Evolutionary conservation across 2,888 invertebrate genomes (phyloP).

Genomic region (Clepsis dumicolana): DNA sequence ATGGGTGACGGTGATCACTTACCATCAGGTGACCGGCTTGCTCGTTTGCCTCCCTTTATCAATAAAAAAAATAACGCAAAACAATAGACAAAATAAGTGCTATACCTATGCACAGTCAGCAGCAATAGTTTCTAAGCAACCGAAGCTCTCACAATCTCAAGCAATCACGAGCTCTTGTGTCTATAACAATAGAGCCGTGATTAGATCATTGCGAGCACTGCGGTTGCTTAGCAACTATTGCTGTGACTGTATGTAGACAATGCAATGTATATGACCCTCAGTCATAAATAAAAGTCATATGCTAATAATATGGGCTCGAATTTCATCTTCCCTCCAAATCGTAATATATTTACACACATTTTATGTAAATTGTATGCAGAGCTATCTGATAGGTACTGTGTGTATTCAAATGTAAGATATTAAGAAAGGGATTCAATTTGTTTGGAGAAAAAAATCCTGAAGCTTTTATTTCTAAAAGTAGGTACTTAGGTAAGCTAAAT

Average conservation of each 20-base stretch:
- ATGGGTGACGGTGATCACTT: no score
- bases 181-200: no score
- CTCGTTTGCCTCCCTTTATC: no score
- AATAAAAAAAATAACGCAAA: no score
- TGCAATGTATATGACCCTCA: conserved; percentile 24
- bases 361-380: conserved; percentile 65
- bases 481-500: neutral
- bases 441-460: neutral
- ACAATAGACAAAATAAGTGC: no score
- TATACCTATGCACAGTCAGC: no score
- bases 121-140: no score
- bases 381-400: conserved; percentile 7
- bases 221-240: no score
- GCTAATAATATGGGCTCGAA: conserved; percentile 56
- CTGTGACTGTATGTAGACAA: neutral
- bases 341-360: conserved; percentile 67
- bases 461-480: neutral
- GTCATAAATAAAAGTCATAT: conserved; percentile 54
- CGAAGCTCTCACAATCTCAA: no score
- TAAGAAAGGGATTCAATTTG: conserved; percentile 8
- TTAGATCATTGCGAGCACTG: no score
- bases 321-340: conserved; percentile 80
- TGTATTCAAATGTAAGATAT: conserved; percentile 25
- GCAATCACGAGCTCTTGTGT: no score
- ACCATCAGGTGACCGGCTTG: no score